phyloP scores from a whole-genome alignment of 2,888 invertebrate genomes.

The Rhagophthalmus giganteus region DNA sequence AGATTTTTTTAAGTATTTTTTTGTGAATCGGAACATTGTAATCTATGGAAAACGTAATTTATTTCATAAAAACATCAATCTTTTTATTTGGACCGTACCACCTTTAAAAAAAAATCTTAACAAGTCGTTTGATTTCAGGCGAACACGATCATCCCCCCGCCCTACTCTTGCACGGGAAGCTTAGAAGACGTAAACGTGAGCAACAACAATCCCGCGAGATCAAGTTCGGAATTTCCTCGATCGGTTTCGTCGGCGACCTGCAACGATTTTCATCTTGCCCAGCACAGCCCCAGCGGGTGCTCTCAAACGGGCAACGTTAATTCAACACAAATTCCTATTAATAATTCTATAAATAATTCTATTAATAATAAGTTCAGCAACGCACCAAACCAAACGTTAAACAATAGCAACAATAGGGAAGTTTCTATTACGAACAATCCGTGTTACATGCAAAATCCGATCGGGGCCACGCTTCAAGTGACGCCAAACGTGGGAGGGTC shows the following conservation, averaged over 20 bases:
- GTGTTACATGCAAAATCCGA: slow-evolving; percentile 34
- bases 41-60: too few relatives aligned
- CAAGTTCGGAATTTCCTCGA: slow-evolving; percentile 56
- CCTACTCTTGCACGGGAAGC: slow-evolving; percentile 79
- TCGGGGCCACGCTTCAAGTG: neutral
- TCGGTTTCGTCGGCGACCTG: slow-evolving; percentile 65
- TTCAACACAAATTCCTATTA: slow-evolving; percentile 25
- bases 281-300: slow-evolving; percentile 47
- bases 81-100: too few relatives aligned
- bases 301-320: slow-evolving; percentile 37
- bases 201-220: slow-evolving; percentile 34
- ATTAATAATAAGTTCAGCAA: slow-evolving; percentile 18
- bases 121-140: slow-evolving; percentile 59
- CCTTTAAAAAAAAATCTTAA: too few relatives aligned
- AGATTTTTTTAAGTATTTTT: too few relatives aligned
- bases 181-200: slow-evolving; percentile 65
- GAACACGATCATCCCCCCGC: slow-evolving; percentile 80
- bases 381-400: slow-evolving; percentile 13
- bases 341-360: slow-evolving; percentile 13
- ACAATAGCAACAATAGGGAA: slow-evolving; percentile 33
- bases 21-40: too few relatives aligned
- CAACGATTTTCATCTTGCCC: slow-evolving; percentile 43
- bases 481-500: slow-evolving; percentile 11
- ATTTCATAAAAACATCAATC: too few relatives aligned
- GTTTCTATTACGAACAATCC: slow-evolving; percentile 46